Conservation (phyloP, 1,140 invertebrate species). For the Chymomyza costata region DNA sequence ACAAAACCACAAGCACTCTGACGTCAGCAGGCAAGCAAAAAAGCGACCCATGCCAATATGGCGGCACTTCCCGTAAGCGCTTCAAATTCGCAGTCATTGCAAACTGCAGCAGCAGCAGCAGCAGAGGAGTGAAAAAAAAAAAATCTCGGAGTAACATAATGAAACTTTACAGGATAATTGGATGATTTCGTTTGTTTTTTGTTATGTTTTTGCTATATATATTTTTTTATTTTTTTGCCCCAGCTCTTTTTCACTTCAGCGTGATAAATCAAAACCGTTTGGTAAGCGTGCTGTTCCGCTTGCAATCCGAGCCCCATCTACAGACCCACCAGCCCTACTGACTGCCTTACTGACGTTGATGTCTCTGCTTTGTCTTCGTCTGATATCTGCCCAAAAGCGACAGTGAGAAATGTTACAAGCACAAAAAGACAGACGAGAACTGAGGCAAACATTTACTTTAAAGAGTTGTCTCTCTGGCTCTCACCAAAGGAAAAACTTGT, state of each 20-base stretch:
- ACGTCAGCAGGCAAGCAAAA: no score
- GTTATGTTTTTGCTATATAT: constrained; percentile 4
- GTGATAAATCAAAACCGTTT: constrained; percentile 54
- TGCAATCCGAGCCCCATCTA: no score
- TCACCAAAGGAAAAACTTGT: background rate
- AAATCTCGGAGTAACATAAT: constrained; percentile 45
- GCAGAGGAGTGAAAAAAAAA: background rate
- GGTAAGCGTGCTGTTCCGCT: no score
- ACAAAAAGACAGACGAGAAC: constrained; percentile 6
- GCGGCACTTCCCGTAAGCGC: background rate
- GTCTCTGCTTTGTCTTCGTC: constrained; percentile 4
- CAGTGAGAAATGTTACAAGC: constrained; percentile 55
- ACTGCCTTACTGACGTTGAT: constrained; percentile 19
- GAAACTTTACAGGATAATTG: constrained; percentile 68
- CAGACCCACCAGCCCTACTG: background rate
- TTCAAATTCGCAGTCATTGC: background rate
- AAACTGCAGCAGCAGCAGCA: background rate
- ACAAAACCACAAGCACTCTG: background rate
- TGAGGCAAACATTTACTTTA: constrained; percentile 35
- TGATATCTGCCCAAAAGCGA: constrained; percentile 12
- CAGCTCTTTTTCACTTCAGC: background rate
- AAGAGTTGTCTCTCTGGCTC: constrained; percentile 16
- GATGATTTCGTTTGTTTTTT: constrained; percentile 40
- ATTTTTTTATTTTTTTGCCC: constrained; percentile 6
- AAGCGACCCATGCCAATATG: background rate